Base-by-base conservation (phyloP, 2,113 vertebrate genomes). In the Pterocles orientalis region DNA sequence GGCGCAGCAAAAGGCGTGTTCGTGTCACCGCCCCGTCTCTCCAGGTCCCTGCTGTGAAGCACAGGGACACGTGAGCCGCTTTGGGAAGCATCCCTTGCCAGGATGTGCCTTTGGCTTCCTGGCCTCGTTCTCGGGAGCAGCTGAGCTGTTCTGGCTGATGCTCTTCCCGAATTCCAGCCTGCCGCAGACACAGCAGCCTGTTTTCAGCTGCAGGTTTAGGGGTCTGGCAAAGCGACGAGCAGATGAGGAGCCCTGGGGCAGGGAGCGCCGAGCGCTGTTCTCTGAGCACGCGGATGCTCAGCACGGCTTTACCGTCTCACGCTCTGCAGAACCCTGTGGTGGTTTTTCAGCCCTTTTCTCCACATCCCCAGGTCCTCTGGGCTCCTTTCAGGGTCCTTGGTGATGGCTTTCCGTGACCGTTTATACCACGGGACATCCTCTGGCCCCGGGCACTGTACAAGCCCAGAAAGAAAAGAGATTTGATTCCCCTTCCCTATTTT, bases 121-220 rank as follows among this genome's bases (percentile, higher is more conserved):
- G 0, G 45, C 36, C 48, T 50, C 1, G 0, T 71, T 58, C 54
- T 48, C 15, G 3, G 75, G 36, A 86, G 58, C 57, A 64, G 88
- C 79, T 83, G 45, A n/a, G 10, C 68, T 73, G 8, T 34, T 56
- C 7, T 50, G 62, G 62, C 51, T 72, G 62, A 7, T 45, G 76
- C 58, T 88, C 43, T 36, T 13, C 34, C 31, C 48, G 36, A 50
- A 5, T 28, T 39, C 43, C 78, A 82, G 58, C 88, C 69, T 4
- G 51, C 12, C 3, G 12, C 34, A n/a, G 25, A 18, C 11, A 3
- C 6, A 26, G 26, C 3, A 1, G 31, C 62, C 28, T 0, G 0
- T 39, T 85, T 50, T 36, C 25, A 11, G 56, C 50, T 1, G 0
- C 25, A 2, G 0, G 3, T 29, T 48, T 9, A 7, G 24, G 6